phyloP scores from a whole-genome alignment of 2,797 vertebrate species.

The Rhabdomys pumilio region DNA sequence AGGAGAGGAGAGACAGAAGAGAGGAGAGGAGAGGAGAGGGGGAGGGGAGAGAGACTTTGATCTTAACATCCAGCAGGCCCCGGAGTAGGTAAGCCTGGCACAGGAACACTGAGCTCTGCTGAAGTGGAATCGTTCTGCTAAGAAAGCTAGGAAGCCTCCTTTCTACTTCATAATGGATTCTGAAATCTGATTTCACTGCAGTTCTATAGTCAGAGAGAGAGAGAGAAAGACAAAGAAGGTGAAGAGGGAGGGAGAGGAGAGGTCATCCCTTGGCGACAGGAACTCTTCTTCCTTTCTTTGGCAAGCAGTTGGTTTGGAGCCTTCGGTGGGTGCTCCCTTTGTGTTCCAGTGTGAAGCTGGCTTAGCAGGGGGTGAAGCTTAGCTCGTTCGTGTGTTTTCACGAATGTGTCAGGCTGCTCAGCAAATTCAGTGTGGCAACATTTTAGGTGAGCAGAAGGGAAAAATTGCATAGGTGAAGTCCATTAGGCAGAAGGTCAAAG shows the following conservation, averaged over 20 bases:
- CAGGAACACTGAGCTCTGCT: slow-evolving; percentile 17
- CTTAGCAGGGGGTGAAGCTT: slow-evolving; percentile 46
- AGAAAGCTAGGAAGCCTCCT: slow-evolving; percentile 37
- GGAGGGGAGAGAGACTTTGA: background rate
- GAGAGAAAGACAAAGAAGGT: background rate
- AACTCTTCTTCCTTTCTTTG: slow-evolving; percentile 6
- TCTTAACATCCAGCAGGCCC: background rate
- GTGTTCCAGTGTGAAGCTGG: slow-evolving; percentile 58
- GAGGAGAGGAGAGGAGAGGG: background rate
- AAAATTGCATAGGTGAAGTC: slow-evolving; percentile 41
- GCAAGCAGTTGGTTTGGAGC: slow-evolving; percentile 4
- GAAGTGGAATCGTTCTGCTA: slow-evolving; percentile 48
- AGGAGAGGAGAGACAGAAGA: background rate
- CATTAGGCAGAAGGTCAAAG: slow-evolving; percentile 34
- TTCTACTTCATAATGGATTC: background rate
- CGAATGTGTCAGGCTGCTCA: slow-evolving; percentile 34
- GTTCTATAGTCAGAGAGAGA: background rate
- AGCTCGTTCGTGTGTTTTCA: slow-evolving; percentile 63
- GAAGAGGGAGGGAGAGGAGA: slow-evolving; percentile 20
- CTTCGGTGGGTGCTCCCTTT: background rate
- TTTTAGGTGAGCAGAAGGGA: slow-evolving; percentile 61
- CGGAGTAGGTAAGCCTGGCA: background rate
- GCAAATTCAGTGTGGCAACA: slow-evolving; percentile 60
- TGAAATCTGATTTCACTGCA: slow-evolving; percentile 58
- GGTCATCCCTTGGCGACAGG: background rate